phyloP scores from a whole-genome alignment of 2,888 invertebrate genomes.

The Mythimna impura region DNA sequence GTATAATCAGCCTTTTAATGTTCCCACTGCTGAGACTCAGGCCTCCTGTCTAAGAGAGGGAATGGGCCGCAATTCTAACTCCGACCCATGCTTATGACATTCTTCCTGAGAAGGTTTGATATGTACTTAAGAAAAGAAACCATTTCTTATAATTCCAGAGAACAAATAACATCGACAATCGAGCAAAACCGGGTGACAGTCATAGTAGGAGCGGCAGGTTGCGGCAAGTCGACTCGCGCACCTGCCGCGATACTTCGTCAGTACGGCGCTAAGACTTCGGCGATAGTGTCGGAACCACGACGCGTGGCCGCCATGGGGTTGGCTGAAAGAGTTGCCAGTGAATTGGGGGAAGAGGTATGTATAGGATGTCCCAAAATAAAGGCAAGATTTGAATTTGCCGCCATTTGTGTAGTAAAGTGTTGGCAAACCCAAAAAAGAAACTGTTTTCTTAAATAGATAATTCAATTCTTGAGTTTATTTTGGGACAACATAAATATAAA shows the following conservation, averaged over 20 bases:
- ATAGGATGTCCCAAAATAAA: neutral
- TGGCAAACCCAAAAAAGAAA: no score
- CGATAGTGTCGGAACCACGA: conserved; percentile 92
- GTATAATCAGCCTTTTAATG: no score
- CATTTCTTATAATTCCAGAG: conserved; percentile 68
- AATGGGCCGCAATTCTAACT: no score
- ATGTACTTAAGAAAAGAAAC: neutral
- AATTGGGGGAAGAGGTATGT: conserved; percentile 91
- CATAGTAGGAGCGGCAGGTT: conserved; percentile 93
- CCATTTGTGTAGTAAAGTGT: no score
- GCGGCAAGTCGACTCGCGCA: conserved; percentile 93
- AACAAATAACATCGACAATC: conserved; percentile 87
- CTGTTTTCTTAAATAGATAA: no score
- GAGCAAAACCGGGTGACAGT: conserved; percentile 89
- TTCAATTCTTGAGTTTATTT: no score
- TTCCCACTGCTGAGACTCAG: no score
- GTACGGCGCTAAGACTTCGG: conserved; percentile 86
- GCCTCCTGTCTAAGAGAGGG: no score
- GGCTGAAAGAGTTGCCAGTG: conserved; percentile 91
- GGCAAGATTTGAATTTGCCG: no score
- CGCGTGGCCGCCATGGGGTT: conserved; percentile 93
- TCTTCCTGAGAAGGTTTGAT: no score
- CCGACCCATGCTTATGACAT: no score
- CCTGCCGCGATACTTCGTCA: conserved; percentile 89
- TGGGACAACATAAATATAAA: no score